Percentiles rank a stretch among this genome's conserved stretches.
Evolutionary conservation across 2,888 invertebrate genomes (phyloP).

Genomic region (Machimus atricapillus): DNA sequence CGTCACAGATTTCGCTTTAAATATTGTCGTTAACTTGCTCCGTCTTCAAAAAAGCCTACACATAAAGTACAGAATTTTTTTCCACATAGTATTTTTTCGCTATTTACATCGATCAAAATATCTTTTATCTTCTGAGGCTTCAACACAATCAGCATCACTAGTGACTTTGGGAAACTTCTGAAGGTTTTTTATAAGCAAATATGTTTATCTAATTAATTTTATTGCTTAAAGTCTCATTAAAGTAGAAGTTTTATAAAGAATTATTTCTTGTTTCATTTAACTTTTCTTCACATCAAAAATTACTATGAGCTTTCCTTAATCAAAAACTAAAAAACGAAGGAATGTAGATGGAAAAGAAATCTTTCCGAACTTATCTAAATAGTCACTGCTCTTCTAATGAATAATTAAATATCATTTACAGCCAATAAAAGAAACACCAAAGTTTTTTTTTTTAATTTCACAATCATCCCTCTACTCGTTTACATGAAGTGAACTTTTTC

Average conservation of each 20-base stretch:
- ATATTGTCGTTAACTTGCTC: not conserved
- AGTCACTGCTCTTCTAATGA: not conserved
- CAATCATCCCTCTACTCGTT: not conserved
- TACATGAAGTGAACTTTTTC: not conserved
- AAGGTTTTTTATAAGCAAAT: not conserved
- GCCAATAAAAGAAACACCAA: not conserved
- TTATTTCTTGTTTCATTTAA: not conserved
- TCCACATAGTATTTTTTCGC: not conserved
- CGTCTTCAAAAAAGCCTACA: not conserved
- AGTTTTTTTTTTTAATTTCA: not conserved
- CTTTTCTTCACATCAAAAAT: not conserved
- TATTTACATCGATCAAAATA: not conserved
- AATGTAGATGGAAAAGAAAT: not conserved
- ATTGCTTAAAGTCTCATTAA: not conserved
- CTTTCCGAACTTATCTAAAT: not conserved
- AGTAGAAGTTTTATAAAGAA: not conserved
- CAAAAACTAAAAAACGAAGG: not conserved
- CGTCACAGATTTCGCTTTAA: not conserved
- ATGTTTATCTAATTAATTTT: not conserved
- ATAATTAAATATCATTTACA: not conserved
- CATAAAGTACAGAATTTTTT: not conserved
- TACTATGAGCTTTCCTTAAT: not conserved
- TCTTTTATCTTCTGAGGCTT: not conserved
- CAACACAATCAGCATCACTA: not conserved
- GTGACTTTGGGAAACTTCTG: not conserved